These are phyloP conservation scores for Eristalis tenax DNA, from an alignment of 2,888 invertebrate genomes.

Conservation along the genomic window DNA sequence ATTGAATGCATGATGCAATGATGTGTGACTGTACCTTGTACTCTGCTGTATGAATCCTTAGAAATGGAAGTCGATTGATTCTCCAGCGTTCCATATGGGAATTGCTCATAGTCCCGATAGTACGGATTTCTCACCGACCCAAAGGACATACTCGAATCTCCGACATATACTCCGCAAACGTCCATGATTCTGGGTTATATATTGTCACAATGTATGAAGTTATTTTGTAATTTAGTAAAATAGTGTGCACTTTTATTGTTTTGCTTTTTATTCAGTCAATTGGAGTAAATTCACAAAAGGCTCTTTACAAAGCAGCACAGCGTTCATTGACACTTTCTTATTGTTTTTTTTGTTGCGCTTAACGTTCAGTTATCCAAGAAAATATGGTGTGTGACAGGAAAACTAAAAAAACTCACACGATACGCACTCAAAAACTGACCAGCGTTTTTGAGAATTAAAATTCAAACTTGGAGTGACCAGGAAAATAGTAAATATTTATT, in stretches of 20 bases:
- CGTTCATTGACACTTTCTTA: constrained; percentile 69
- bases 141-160: constrained; percentile 82
- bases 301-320: constrained; percentile 11
- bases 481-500: not conserved
- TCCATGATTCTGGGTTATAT: constrained; percentile 80
- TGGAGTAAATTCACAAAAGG: constrained; percentile 13
- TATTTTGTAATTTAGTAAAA: constrained; percentile 11
- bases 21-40: constrained; percentile 77
- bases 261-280: constrained; percentile 7
- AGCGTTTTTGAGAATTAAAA: not conserved
- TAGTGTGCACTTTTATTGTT: constrained; percentile 21
- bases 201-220: not conserved
- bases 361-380: constrained; percentile 33
- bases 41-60: constrained; percentile 80
- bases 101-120: constrained; percentile 83
- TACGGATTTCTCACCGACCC: constrained; percentile 81
- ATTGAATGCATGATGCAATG: constrained; percentile 4
- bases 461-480: not conserved
- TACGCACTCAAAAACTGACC: constrained; percentile 9
- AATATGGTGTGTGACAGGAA: not conserved
- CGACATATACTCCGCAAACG: constrained; percentile 82
- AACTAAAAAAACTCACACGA: constrained; percentile 2
- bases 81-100: constrained; percentile 80
- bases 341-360: constrained; percentile 15
- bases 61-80: constrained; percentile 74